Conservation (phyloP, 2,888 invertebrate genomes). For the Pandemis corylana region DNA sequence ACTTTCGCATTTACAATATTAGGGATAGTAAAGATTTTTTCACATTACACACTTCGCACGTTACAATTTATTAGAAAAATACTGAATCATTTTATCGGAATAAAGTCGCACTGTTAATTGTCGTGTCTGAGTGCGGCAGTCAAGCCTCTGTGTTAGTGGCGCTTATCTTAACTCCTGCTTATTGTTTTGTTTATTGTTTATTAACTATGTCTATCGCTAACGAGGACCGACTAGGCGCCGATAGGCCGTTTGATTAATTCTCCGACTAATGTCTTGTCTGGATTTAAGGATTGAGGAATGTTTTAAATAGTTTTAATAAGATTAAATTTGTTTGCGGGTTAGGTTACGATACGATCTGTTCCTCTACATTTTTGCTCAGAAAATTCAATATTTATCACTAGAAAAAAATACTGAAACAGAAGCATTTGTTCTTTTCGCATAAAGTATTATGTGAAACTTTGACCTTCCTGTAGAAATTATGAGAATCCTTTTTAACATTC, state of each 20-base stretch:
- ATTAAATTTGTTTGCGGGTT: background rate
- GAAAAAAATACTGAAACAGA: too few relatives aligned
- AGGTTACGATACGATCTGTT: background rate
- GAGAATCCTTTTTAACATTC: too few relatives aligned
- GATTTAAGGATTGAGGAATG: constrained; percentile 25
- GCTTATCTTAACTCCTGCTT: constrained; percentile 71
- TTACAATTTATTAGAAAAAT: too few relatives aligned
- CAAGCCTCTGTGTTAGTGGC: constrained; percentile 69
- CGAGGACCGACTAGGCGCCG: constrained; percentile 59
- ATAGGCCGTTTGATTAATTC: constrained; percentile 55
- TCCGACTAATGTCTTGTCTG: constrained; percentile 51
- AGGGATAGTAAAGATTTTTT: too few relatives aligned
- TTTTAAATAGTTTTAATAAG: background rate
- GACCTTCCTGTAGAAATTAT: too few relatives aligned
- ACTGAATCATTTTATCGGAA: too few relatives aligned
- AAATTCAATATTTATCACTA: too few relatives aligned
- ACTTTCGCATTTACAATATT: too few relatives aligned
- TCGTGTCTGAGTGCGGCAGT: background rate
- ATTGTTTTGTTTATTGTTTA: constrained; percentile 65
- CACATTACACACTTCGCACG: too few relatives aligned
- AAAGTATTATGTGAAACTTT: too few relatives aligned
- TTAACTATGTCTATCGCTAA: constrained; percentile 70
- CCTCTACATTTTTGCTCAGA: background rate
- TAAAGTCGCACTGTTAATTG: background rate
- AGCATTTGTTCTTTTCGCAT: too few relatives aligned